Base-by-base conservation (phyloP, 2,888 invertebrate genomes). In the Dasysyrphus albostriatus region DNA sequence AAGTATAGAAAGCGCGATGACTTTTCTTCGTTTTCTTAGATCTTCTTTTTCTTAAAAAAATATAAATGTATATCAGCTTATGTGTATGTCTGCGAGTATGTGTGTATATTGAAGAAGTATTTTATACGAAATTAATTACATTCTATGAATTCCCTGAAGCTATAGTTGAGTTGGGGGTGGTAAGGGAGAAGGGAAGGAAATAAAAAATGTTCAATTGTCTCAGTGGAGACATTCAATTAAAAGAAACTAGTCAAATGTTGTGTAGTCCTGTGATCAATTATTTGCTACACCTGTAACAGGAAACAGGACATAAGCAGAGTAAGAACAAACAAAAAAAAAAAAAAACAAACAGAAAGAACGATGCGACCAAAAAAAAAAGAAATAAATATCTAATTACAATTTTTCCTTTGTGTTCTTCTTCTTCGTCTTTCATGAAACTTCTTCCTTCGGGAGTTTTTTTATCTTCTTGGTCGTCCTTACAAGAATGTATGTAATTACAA, bases 401-500 rank as follows among this genome's bases (percentile, higher is more conserved):
- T 54, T 74, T 79, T 54, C 14, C 34, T 70, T 70, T 69, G 54
- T n/a, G 8, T 47, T 69, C 10, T 34, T 72, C 4, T 34, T 72
- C 6, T 59, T 49, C 39, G 24, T 51, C 34, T 34, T 67, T 37
- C 39, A 12, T 51, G 24, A n/a, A 56, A 39, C 39, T 65, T 75
- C 34, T 65, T 47, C 42, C 10, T 39, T 19, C 12, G 5, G 49
- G 24, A 42, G 42, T 14, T 63, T 44, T 54, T 63, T 7, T n/a
- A n/a, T n/a, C n/a, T 54, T 12, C 16, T 56, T 44, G 16, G 49
- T 42, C 32, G 16, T 67, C 19, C 42, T 54, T 42, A 29, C 37
- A 73, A 70, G 49, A 65, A 61, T 69, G 58, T 58, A 75, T 84
- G 83, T 77, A 84, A 81, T 73, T 77, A 77, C 81, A 84, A 83